These are phyloP conservation scores for Campopleginae sp. DNA, from an alignment of 2,888 invertebrate genomes.

Conservation along the genomic window DNA sequence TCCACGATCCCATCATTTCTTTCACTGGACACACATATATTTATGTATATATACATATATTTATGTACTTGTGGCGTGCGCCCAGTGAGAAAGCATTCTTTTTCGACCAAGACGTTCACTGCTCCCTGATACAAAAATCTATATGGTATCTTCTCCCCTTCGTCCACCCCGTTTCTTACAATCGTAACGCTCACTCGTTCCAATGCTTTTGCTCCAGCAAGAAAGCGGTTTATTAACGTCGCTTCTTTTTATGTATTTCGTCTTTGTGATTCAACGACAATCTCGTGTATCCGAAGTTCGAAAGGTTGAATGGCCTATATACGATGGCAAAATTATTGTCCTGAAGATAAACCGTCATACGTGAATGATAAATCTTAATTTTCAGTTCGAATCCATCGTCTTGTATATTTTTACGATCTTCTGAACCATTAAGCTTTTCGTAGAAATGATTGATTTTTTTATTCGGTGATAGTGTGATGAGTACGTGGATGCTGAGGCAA, in stretches of 20 bases:
- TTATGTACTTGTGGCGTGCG: constrained; percentile 35
- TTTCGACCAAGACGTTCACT: constrained; percentile 36
- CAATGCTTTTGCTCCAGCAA: constrained; percentile 42
- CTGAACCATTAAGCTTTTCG: background rate
- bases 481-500: background rate
- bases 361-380: background rate
- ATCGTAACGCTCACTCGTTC: constrained; percentile 22
- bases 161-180: constrained; percentile 19
- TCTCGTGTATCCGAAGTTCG: constrained; percentile 30
- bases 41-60: constrained; percentile 32
- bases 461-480: background rate
- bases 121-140: constrained; percentile 46
- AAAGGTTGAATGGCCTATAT: constrained; percentile 1
- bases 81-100: constrained; percentile 50
- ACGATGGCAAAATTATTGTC: constrained; percentile 6
- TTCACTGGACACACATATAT: constrained; percentile 37
- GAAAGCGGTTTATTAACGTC: constrained; percentile 61
- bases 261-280: constrained; percentile 44
- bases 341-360: background rate
- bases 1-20: constrained; percentile 38
- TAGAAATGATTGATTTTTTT: background rate
- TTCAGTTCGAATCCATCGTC: background rate
- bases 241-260: constrained; percentile 14
- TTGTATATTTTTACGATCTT: background rate
- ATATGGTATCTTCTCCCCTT: constrained; percentile 43